Conservation (phyloP, 2,113 vertebrate genomes). For the Lethenteron camtschaticum region DNA sequence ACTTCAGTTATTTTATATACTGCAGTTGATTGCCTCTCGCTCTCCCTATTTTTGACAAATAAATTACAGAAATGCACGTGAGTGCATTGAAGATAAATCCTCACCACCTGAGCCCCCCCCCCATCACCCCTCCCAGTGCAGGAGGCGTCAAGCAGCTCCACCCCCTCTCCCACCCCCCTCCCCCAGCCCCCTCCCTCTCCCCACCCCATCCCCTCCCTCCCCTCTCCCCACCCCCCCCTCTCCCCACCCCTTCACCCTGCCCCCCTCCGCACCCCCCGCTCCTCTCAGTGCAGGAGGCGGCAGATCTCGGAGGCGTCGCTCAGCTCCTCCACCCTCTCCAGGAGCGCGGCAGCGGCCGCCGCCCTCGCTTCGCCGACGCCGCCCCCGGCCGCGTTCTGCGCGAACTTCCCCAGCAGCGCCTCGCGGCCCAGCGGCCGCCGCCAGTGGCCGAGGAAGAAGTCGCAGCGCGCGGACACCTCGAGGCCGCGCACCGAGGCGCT, state of each 20-base stretch:
- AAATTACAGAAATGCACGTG: too few relatives aligned
- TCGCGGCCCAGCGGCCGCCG: slow-evolving; percentile 46
- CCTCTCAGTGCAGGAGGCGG: slow-evolving; percentile 25
- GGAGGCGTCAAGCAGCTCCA: too few relatives aligned
- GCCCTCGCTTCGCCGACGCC: slow-evolving; percentile 21
- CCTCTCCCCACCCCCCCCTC: too few relatives aligned
- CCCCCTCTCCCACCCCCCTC: too few relatives aligned
- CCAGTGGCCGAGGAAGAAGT: slow-evolving; percentile 80
- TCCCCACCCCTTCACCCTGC: background rate
- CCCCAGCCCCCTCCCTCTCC: too few relatives aligned
- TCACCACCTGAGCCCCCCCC: too few relatives aligned
- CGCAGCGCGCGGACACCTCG: slow-evolving; percentile 16
- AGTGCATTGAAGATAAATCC: too few relatives aligned
- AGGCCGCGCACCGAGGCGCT: slow-evolving; percentile 20
- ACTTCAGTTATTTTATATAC: too few relatives aligned
- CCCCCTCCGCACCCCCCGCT: background rate
- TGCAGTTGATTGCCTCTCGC: too few relatives aligned
- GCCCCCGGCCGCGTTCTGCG: slow-evolving; percentile 23
- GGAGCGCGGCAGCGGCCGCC: slow-evolving; percentile 27
- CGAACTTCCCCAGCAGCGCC: slow-evolving; percentile 50
- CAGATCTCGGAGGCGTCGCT: slow-evolving; percentile 28
- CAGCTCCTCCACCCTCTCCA: slow-evolving; percentile 36
- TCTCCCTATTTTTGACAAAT: too few relatives aligned
- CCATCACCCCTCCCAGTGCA: too few relatives aligned
- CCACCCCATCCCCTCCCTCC: too few relatives aligned